phyloP scores from a whole-genome alignment of 2,113 vertebrate genomes.

The Meriones unguiculatus region DNA sequence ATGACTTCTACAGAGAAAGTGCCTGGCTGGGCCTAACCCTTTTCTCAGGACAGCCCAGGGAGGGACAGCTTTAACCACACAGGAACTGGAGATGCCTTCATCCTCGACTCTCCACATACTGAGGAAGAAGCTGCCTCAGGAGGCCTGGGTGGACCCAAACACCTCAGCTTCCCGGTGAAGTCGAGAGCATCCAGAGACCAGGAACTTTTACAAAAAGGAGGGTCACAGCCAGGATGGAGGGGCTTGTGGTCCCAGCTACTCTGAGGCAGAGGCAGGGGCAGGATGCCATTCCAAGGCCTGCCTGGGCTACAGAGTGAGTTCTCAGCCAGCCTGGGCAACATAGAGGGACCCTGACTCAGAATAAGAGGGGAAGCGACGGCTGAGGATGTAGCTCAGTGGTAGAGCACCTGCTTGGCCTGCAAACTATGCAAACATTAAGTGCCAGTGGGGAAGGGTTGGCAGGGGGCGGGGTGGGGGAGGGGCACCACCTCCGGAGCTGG shows the following conservation, averaged over 20 bases:
- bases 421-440: neutral
- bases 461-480: neutral
- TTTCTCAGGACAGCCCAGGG: neutral
- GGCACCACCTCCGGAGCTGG: too few species aligned
- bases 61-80: too few species aligned
- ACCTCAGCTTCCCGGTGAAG: neutral
- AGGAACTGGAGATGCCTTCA: neutral
- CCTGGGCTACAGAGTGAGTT: neutral
- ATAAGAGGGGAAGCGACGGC: neutral
- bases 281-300: neutral
- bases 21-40: neutral
- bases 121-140: neutral
- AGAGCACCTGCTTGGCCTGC: neutral
- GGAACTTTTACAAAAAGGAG: neutral
- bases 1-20: neutral
- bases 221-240: neutral
- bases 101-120: neutral
- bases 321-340: neutral
- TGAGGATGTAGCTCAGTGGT: too few species aligned
- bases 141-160: neutral
- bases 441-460: neutral
- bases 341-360: neutral
- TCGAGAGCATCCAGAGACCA: neutral
- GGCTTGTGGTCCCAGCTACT: neutral
- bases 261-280: neutral